Base-by-base conservation (phyloP, 2,888 invertebrate genomes). In the Hypselothyrea guttata region DNA sequence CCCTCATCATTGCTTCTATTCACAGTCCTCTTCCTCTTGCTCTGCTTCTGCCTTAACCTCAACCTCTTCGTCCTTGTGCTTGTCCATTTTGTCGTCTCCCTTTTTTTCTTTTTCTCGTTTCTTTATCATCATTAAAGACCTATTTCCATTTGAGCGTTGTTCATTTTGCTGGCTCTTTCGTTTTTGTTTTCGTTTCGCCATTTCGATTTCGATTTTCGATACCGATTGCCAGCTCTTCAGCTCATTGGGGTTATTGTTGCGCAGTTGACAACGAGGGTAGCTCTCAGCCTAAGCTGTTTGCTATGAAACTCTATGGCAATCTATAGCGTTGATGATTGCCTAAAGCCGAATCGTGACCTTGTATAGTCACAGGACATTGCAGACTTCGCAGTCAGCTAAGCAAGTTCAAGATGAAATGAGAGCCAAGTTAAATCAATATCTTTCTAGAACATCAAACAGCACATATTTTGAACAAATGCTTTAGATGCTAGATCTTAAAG, bases 161-260 rank as follows among this genome's bases (percentile, higher is more conserved):
- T 63, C 58, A 61, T 40, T 71, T 64, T 48, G 47, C 38, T 47
- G 16, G 9, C 5, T 12, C 7, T n/a, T n/a, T 18, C 8, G n/a
- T 28, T 12, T 13, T 31, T 9, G 40, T 4, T 4, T 22, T 27
- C 40, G 27, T n/a, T 41, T 41, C 27, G 27, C 9, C 9, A 30
- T n/a, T 42, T 12, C 11, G 42, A 22, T 58, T 37, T 27, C 4
- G 54, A 56, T 38, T 41, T 44, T 35, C 42, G 27, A 40, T 27
- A 28, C 22, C 54, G 13, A 33, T 9, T 34, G 13, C 12, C 52
- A 37, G 38, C 8, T 44, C n/a, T 31, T 34, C 33, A 34, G 51
- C 44, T 59, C 47, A 71, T 65, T 38, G 31, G n/a, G 9, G 28
- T 16, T 44, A 38, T 54, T 38, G 44, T 31, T 57, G 40, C 30